phyloP scores from a whole-genome alignment of 2,888 invertebrate species.

The Salticus scenicus region DNA sequence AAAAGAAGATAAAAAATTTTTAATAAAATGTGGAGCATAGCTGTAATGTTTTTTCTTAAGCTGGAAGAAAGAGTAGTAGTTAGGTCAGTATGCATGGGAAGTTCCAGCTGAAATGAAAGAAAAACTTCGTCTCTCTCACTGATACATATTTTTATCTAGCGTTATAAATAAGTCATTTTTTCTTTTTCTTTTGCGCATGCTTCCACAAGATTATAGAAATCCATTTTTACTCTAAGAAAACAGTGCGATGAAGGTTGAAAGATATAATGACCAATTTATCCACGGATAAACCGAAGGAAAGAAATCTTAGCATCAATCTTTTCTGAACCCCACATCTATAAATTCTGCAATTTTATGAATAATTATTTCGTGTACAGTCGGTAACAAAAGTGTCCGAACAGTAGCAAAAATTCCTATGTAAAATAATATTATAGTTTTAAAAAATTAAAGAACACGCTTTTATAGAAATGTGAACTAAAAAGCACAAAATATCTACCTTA shows the following conservation, averaged over 20 bases:
- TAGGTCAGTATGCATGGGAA: not conserved
- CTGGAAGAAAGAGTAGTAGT: not conserved
- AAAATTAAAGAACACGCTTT: too few species aligned
- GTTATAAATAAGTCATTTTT: not conserved
- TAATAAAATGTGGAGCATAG: not conserved
- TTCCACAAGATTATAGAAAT: not conserved
- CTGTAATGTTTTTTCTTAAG: not conserved
- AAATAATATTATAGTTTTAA: too few species aligned
- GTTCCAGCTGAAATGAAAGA: not conserved
- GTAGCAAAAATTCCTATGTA: too few species aligned
- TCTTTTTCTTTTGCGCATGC: not conserved
- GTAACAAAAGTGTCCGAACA: too few species aligned
- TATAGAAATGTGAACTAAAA: too few species aligned
- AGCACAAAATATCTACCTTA: too few species aligned
- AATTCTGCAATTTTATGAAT: too few species aligned
- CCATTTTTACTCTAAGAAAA: not conserved
- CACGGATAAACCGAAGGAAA: not conserved
- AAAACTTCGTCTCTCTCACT: not conserved
- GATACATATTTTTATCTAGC: not conserved
- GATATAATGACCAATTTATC: not conserved
- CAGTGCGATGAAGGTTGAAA: not conserved
- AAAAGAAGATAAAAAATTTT: not conserved
- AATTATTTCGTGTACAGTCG: too few species aligned
- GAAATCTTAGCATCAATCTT: too few species aligned
- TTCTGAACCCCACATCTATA: too few species aligned